Base-by-base conservation (phyloP, 2,797 vertebrate genomes). In the Rachycentron canadum region DNA sequence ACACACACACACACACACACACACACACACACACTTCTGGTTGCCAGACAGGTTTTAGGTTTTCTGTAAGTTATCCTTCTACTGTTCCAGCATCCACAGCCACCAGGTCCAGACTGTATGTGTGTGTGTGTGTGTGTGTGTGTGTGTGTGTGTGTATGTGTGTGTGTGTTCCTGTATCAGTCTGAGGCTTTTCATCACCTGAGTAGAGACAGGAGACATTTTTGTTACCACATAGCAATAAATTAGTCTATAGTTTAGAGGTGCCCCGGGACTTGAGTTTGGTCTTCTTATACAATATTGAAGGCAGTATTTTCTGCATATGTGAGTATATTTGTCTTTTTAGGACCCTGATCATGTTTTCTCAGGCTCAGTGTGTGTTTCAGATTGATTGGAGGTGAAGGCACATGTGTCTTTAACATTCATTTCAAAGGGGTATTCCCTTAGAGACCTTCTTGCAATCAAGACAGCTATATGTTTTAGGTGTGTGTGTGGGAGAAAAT, bases 161-260 rank as follows among this genome's bases (percentile, higher is more conserved):
- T 73, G 60, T 74, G 76, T 68, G 67, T 72, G 73, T 69, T 72
- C 85, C 78, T 86, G 52, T 88, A 85, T 91, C 84, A 85, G 89
- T 92, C 91, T 89, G 89, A 80, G 50, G 64, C 83, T 80, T 90
- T 92, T 93, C 91, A 91, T 85, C 93, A 92, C 92, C 90, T 90
- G 85, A 90, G 63, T 50, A 74, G 63, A 90, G 86, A 92, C 89
- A 52, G 82, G 69, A 86, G 83, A 83, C 52, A 9, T 86, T 90
- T 85, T 41, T 82, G 78, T 88, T 86, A 69, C 89, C 82, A 53
- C 79, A 62, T 50, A 63, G 72, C 75, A 75, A 82, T 89, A 77
- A 85, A 89, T 91, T 61, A 80, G 72, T 74, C 76, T 65, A 5
- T 14, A 69, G 61, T 73, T 86, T 74, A 77, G 55, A 77, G 59